phyloP scores from a whole-genome alignment of 2,797 vertebrate species.

The Calcarius lapponicus region DNA sequence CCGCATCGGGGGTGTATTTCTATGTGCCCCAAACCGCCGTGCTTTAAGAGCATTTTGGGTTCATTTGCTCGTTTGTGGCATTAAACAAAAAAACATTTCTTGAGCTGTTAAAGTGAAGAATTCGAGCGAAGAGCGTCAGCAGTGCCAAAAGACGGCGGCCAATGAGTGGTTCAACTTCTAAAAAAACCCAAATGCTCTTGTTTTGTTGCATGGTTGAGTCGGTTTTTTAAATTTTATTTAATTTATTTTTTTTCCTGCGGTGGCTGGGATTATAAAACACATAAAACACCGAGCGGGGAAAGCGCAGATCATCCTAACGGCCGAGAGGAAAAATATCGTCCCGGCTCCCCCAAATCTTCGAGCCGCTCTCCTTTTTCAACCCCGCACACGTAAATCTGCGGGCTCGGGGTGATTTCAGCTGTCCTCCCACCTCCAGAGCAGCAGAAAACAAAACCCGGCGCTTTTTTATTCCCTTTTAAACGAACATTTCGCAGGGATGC shows the following conservation, averaged over 20 bases:
- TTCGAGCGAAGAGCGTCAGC: background rate
- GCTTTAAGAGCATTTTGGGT: background rate
- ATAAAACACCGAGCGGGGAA: background rate
- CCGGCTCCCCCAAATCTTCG: background rate
- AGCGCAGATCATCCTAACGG: background rate
- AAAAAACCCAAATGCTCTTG: background rate
- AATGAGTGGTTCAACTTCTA: accelerated
- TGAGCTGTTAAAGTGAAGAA: background rate
- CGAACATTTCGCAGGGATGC: background rate
- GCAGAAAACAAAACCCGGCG: background rate
- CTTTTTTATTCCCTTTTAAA: background rate
- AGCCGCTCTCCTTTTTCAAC: background rate
- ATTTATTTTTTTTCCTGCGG: accelerated
- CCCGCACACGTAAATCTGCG: background rate
- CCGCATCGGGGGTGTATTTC: accelerated
- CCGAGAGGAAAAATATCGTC: background rate
- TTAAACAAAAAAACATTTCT: background rate
- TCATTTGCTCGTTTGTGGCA: background rate
- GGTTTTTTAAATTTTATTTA: background rate
- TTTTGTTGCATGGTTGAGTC: accelerated
- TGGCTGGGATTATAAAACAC: background rate
- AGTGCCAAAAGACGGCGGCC: background rate
- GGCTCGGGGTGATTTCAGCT: background rate
- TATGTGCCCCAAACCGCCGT: accelerated
- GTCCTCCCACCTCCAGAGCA: background rate